phyloP scores from a whole-genome alignment of 30 jellyfish, hydroid and myxozoan genomes.

The Pelagia noctiluca region DNA sequence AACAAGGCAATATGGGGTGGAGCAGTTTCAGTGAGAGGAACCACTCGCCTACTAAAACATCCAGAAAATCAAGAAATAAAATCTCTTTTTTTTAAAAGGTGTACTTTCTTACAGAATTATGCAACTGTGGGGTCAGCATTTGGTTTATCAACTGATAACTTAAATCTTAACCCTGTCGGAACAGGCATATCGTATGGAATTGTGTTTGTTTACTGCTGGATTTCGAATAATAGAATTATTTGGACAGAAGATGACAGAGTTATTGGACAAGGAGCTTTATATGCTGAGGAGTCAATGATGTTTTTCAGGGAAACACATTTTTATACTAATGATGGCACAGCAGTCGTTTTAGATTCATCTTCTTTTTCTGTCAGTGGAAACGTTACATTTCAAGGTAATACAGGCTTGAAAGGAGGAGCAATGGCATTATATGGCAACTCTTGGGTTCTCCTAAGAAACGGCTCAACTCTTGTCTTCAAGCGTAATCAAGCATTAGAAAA shows the following conservation, averaged over 20 bases:
- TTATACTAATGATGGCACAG: slow-evolving; percentile 56
- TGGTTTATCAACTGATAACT: slow-evolving; percentile 68
- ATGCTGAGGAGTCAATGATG: slow-evolving; percentile 69
- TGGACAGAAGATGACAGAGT: slow-evolving; percentile 78
- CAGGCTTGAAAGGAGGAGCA: slow-evolving; percentile 88
- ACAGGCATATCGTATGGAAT: slow-evolving; percentile 67
- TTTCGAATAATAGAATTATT: slow-evolving; percentile 46
- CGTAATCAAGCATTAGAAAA: slow-evolving; percentile 59
- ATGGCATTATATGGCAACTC: slow-evolving; percentile 80
- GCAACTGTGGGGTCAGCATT: slow-evolving; percentile 92
- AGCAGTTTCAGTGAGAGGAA: slow-evolving; percentile 73
- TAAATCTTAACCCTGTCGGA: slow-evolving; percentile 55
- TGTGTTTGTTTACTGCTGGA: slow-evolving; percentile 20
- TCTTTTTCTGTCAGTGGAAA: slow-evolving; percentile 31
- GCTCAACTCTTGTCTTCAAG: slow-evolving; percentile 26
- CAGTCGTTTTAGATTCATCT: slow-evolving; percentile 76
- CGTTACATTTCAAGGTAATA: slow-evolving; percentile 41
- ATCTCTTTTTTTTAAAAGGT: slow-evolving; percentile 21
- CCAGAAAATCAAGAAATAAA: neutral
- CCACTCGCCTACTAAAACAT: slow-evolving; percentile 29
- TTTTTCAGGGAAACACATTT: slow-evolving; percentile 18
- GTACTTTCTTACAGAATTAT: slow-evolving; percentile 32
- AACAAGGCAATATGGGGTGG: slow-evolving; percentile 92
- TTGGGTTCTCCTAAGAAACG: slow-evolving; percentile 41
- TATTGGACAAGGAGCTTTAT: slow-evolving; percentile 91